Base-by-base conservation (phyloP, 2,888 invertebrate species). In the Lepidocyrtoides sp. region DNA sequence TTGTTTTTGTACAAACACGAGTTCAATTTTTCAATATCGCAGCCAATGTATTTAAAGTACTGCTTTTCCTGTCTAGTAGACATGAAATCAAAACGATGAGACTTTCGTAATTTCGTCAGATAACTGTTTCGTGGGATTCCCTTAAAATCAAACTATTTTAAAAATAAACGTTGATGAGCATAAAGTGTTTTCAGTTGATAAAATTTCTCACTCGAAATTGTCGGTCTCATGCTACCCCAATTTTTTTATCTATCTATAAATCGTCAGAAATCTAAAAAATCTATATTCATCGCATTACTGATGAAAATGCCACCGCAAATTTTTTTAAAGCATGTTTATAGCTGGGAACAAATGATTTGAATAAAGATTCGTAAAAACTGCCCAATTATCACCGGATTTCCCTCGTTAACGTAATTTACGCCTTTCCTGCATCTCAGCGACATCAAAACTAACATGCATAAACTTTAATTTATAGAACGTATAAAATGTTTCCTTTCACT, bases 361-460 rank as follows among this genome's bases (percentile, higher is more conserved):
- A 66, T 66, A 32, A 66, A 69, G 41, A 48, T n/a, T 63, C 60
- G 14, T 82, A 23, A 60, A 75, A 77, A 29, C 8, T 81, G 57
- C 17, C 60, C 32, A 75, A 69, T 86, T 77, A 77, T 60, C 41
- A 44, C 60, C 41, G 77, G 60, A 77, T 77, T 86, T 77, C 63
- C 44, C 79, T 87, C 87, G 79, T 87, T 79, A 87, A 32, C 66
- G 63, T 77, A 66, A 87, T 87, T 87, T 86, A 86, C 51, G 77
- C 29, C 29, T 77, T 77, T 86, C 86, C 86, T 86, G 69, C 1
- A 4, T 20, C 36, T 48, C 20, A 63, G 48, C 4, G 14, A 8
- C 5, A 83, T 66, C 66, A 83, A 75, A 41, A 63, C 63, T 36
- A 44, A 54, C 1, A 32, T 2, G 41, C 36, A n/a, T 57, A 2